Base-by-base conservation (phyloP, 2,113 vertebrate genomes). In the Nanorana parkeri region DNA sequence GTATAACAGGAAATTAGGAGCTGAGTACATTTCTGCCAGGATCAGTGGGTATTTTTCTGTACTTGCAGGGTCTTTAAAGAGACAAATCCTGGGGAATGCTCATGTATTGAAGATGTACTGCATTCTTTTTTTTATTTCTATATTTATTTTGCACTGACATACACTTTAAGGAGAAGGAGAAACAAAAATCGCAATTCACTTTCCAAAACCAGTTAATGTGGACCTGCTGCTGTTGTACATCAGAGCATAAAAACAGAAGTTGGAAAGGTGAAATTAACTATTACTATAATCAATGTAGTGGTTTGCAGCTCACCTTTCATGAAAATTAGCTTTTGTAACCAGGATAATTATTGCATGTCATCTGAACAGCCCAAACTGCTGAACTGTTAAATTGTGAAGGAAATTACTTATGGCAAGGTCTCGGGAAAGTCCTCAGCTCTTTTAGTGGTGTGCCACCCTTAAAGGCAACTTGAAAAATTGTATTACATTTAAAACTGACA, bases 331-430 rank as follows among this genome's bases (percentile, higher is more conserved):
- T 58, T 58, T 74, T 74, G 71, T 74, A 74, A 74, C 54, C 20
- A 36, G 5, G 11, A 17, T 60, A 74, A 74, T 74, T 32, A 74
- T 74, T 58, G 26, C 54, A 60, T 36, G 71, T 60, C 71, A 36
- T 60, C 23, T 58, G 19, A 5, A 1, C 28, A 74, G 20, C 28
- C 26, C 60, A 74, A 74, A 74, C 71, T 60, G 71, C 54, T 74
- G 71, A 74, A 74, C 71, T 74, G 71, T 16, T 74, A 74, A 74
- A 74, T 74, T 74, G 71, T 58, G n/a, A 58, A 74, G 26, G 54
- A 60, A 74, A 74, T 74, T 21, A 58, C 71, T 60, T 60, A 56
- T 19, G 54, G 17, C 52, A 36, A 54, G 19, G 68, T 19, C 4
- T 58, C 5, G 32, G 54, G 15, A 74, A 74, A 36, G 16, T 58